Base-by-base conservation (phyloP, 2,797 vertebrate genomes). In the Spheniscus humboldti region DNA sequence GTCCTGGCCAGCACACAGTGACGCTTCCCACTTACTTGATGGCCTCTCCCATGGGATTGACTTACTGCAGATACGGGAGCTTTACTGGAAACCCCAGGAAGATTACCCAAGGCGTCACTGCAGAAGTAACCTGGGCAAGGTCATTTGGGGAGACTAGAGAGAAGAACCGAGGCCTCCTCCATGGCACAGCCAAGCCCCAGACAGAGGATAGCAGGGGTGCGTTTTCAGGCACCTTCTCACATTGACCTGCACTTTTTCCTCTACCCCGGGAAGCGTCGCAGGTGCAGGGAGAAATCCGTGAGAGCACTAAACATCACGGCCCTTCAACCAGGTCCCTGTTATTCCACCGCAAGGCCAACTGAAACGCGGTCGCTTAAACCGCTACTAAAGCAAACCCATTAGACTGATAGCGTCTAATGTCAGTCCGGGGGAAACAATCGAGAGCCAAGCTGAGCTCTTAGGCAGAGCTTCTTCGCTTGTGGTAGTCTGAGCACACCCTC, bases 41-140 rank as follows among this genome's bases (percentile, higher is more conserved):
- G 0, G 59, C 28, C n/a, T 39, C 35, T 66, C 10, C 55, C 30
- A 19, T 19, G 52, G 86, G 39, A 55, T 0, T 30, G 53, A 27
- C 18, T 68, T 48, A 6, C 13, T 53, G 6, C 63, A 78, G 20
- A 1, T 0, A n/a, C 0, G 0, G 25, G 31, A 71, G 33, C 18
- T 84, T 45, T 27, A 50, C 20, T 35, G 63, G 63, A 69, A 76
- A n/a, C 5, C 9, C 31, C 77, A 52, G 57, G 33, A 35, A 37
- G 47, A 7, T 24, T 0, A 25, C 16, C 6, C 48, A 35, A 35
- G 43, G 28, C 8, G 4, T 6, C 22, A 4, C 41, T 63, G 77
- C 73, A 72, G 55, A 48, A 15, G 17, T 14, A 47, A 52, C 25
- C 50, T 24, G 41, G 71, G 48, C n/a, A 18, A 39, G 59, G 41